Conservation (phyloP, 1,140 invertebrate genomes). For the Limonius californicus region DNA sequence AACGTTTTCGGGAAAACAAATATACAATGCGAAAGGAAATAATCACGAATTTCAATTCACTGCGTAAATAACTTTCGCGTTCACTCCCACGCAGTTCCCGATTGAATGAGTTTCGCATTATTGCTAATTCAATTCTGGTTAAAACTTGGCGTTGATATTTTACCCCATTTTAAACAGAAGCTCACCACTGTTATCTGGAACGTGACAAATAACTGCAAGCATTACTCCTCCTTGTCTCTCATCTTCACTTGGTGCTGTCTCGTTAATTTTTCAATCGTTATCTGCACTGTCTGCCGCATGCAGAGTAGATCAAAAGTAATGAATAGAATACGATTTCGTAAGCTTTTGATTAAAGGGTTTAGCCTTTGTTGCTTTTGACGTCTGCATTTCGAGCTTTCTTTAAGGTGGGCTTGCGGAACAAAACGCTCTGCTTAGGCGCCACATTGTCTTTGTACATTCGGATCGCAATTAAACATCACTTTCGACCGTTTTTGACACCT, state of each 20-base stretch:
- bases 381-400: constrained; percentile 7
- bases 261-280: constrained; percentile 24
- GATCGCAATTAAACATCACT: no score
- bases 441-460: background rate
- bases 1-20: constrained; percentile 10
- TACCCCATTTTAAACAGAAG: constrained; percentile 17
- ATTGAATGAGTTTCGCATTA: constrained; percentile 18
- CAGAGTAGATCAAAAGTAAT: constrained; percentile 5
- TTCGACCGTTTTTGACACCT: background rate
- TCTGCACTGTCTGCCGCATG: background rate
- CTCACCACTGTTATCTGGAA: constrained; percentile 18
- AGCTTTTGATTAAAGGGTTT: background rate
- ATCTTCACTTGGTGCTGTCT: constrained; percentile 22
- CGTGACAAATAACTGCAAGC: constrained; percentile 25
- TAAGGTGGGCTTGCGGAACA: background rate
- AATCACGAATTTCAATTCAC: constrained; percentile 20
- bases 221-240: constrained; percentile 18
- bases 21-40: constrained; percentile 15
- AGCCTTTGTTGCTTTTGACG: background rate
- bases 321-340: constrained; percentile 25
- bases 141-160: constrained; percentile 15
- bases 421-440: background rate
- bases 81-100: constrained; percentile 16
- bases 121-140: constrained; percentile 19
- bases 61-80: constrained; percentile 22